These are phyloP conservation scores for Pogona vitticeps DNA, from an alignment of 2,113 vertebrate species.

Conservation along the genomic window DNA sequence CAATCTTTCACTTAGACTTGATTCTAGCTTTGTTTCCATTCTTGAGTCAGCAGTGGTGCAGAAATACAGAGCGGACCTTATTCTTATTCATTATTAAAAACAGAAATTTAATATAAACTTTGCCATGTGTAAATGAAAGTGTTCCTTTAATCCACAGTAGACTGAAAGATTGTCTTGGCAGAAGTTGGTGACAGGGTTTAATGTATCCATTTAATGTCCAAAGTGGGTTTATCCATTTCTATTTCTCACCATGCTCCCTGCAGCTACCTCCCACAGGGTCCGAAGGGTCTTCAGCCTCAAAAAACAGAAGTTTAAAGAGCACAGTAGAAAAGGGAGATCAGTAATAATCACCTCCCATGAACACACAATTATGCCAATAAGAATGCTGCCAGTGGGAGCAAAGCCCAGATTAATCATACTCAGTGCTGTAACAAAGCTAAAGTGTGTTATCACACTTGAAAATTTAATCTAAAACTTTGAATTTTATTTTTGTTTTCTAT, in stretches of 20 bases:
- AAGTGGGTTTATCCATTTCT: too few species aligned
- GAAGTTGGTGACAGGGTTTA: too few species aligned
- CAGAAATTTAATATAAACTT: not conserved
- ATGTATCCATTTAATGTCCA: too few species aligned
- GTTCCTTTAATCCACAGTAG: not conserved
- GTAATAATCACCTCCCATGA: too few species aligned
- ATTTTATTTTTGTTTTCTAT: too few species aligned
- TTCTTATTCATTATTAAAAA: not conserved
- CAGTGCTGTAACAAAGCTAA: not conserved
- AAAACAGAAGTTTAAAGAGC: too few species aligned
- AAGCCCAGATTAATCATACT: not conserved
- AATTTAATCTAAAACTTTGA: not conserved
- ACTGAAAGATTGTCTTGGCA: not conserved
- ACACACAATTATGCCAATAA: too few species aligned
- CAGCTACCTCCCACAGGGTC: too few species aligned
- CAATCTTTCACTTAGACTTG: constrained; percentile 21
- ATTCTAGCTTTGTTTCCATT: constrained; percentile 18
- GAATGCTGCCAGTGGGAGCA: not conserved
- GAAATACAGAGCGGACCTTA: not conserved
- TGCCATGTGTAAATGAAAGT: not conserved
- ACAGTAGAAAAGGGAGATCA: too few species aligned
- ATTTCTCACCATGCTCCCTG: too few species aligned
- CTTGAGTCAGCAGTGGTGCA: constrained; percentile 24
- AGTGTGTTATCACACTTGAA: not conserved
- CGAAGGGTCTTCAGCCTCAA: too few species aligned